Evolutionary conservation across 2,797 vertebrate genomes (phyloP), one percentile per base, ranked within the genome.

Genomic region (Pitangus sulphuratus): DNA sequence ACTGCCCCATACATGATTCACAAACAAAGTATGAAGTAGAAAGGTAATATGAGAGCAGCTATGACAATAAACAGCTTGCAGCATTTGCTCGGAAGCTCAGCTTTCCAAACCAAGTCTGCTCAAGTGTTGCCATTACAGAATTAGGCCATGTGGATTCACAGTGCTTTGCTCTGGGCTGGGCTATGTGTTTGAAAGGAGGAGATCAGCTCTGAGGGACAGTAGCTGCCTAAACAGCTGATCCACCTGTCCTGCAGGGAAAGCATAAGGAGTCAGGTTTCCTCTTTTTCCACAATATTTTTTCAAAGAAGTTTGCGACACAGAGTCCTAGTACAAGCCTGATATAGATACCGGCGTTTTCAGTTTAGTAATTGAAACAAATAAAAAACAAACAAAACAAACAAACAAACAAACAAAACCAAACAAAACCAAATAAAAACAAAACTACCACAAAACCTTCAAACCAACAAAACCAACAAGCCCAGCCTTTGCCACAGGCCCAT

Each of bases 61-160:
- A 71, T 7, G 45, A 51, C 53, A 94, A 62, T 54, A 76, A 90
- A 76, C 35, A 82, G 60, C 54, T 89, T 64, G 11, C 78, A 87
- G 26, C 17, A 40, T 69, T 80, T 91, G 71, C 9, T 91, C 68
- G 82, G 58, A 87, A 76, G 40, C 44, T 82, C 65, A 71, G 48
- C 33, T 81, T 88, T 83, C 51, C 75, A 69, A 76, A 76, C 2
- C 12, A 88, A 25, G 8, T 28, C 51, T 93, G 60, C 48, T 53
- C 22, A 68, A 75, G 22, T 21, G 21, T 37, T 25, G 2, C 21
- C 20, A 8, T 65, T 69, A 48, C 42, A 84, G 54, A 87, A 78
- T 0, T 9, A 39, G 37, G 37, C 15, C 1, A 0, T 7, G 10
- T 44, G 31, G 57, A 70, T 79, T 61, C 56, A 69, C 24, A 65